Conservation (phyloP, 2,797 vertebrate genomes). For the Argentina silus region DNA sequence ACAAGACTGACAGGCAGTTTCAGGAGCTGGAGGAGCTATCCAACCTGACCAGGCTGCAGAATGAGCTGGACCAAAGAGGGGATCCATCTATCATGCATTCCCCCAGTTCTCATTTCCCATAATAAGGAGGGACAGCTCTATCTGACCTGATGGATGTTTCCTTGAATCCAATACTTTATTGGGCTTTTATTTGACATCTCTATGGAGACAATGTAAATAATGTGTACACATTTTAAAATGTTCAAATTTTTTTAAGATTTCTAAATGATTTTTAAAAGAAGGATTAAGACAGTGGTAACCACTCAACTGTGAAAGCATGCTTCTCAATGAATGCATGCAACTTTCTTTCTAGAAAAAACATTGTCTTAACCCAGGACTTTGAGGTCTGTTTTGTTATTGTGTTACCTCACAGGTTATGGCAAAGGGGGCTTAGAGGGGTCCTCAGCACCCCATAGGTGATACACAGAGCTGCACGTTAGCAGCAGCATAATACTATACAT, state of each 20-base stretch:
- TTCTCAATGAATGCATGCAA: neutral
- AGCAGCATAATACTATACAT: neutral
- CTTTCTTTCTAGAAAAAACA: neutral
- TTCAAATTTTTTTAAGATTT: neutral
- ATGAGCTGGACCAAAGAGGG: slow-evolving; percentile 92
- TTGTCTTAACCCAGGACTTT: neutral
- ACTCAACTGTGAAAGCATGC: slow-evolving; percentile 29
- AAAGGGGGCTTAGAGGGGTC: neutral
- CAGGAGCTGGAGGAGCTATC: slow-evolving; percentile 90
- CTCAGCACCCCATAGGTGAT: neutral
- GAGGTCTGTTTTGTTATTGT: neutral
- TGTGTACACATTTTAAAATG: neutral
- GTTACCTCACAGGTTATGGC: neutral
- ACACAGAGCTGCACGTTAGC: neutral
- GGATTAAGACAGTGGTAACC: neutral
- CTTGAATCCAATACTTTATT: neutral
- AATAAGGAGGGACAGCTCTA: slow-evolving; percentile 18
- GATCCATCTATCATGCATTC: slow-evolving; percentile 78
- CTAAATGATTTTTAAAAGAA: slow-evolving; percentile 5
- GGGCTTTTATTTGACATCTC: neutral
- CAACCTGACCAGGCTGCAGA: slow-evolving; percentile 91
- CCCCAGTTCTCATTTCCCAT: slow-evolving; percentile 86
- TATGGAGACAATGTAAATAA: neutral
- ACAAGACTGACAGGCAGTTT: slow-evolving; percentile 97
- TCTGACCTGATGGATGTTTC: neutral